Conservation (phyloP, 2,113 vertebrate species). For the Anhinga anhinga region DNA sequence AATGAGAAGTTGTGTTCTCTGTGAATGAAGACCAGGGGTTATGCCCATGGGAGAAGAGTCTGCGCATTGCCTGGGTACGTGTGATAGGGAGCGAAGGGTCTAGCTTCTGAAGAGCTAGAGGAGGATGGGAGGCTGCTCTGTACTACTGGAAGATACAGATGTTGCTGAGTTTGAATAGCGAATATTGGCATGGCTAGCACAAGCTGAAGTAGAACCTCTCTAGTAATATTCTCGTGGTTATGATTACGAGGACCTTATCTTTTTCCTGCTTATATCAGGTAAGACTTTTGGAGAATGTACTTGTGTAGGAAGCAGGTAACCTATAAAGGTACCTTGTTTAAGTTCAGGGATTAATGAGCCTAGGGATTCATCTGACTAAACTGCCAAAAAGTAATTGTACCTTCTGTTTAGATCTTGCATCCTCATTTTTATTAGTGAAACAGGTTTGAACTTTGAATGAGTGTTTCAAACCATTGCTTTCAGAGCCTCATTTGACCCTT, state of each 20-base stretch:
- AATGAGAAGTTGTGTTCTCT: neutral
- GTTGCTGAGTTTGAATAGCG: neutral
- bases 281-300: neutral
- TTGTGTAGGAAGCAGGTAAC: neutral
- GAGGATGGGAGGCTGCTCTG: neutral
- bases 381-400: neutral
- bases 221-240: neutral
- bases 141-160: neutral
- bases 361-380: neutral
- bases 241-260: neutral
- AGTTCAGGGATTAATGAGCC: neutral
- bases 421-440: neutral
- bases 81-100: accelerated
- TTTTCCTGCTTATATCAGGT: neutral
- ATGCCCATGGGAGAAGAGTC: neutral
- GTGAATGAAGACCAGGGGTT: neutral
- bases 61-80: accelerated
- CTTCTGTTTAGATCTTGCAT: neutral
- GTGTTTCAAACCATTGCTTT: neutral
- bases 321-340: neutral
- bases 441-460: neutral
- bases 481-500: neutral
- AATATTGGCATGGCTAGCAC: neutral
- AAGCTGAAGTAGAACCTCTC: neutral
- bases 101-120: neutral